Evolutionary conservation across 2,888 invertebrate species (phyloP).

Genomic region (Anthoptus insignis): DNA sequence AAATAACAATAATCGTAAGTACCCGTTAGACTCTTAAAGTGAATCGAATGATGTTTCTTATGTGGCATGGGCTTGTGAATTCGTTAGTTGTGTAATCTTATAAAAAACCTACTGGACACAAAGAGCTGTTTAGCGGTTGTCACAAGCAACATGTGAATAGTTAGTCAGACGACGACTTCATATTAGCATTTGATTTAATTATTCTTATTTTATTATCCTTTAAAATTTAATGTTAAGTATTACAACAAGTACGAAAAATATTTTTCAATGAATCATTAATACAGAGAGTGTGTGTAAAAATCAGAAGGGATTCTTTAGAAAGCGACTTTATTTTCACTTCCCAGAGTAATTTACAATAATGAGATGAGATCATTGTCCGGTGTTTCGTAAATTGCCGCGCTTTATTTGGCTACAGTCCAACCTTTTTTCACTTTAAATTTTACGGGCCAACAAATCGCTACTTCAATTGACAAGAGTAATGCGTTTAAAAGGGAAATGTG

Average conservation of each 20-base stretch:
- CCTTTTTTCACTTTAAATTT: conserved; percentile 49
- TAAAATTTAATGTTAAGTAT: too few species aligned
- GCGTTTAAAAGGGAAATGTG: conserved; percentile 37
- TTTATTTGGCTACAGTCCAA: conserved; percentile 68
- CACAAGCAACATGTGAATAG: too few species aligned
- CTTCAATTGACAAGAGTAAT: conserved; percentile 44
- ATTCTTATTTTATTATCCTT: too few species aligned
- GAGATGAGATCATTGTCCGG: conserved; percentile 77
- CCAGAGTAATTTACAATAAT: conserved; percentile 75
- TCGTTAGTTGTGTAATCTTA: too few species aligned
- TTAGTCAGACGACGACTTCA: too few species aligned
- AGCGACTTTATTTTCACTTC: conserved; percentile 83
- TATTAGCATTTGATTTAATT: too few species aligned
- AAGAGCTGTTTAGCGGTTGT: too few species aligned
- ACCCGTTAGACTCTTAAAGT: too few species aligned
- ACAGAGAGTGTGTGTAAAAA: background rate
- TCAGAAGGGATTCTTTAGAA: conserved; percentile 59
- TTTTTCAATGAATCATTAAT: background rate
- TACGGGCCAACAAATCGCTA: conserved; percentile 48
- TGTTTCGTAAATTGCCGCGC: conserved; percentile 69
- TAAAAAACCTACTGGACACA: too few species aligned
- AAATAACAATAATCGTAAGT: too few species aligned
- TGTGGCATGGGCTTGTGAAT: too few species aligned
- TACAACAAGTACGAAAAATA: conserved; percentile 29
- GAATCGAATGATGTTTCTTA: too few species aligned